Evolutionary conservation across 2,113 vertebrate genomes (phyloP), one percentile per base, ranked within the genome.

Genomic region (Paracanthobrama guichenoti): DNA sequence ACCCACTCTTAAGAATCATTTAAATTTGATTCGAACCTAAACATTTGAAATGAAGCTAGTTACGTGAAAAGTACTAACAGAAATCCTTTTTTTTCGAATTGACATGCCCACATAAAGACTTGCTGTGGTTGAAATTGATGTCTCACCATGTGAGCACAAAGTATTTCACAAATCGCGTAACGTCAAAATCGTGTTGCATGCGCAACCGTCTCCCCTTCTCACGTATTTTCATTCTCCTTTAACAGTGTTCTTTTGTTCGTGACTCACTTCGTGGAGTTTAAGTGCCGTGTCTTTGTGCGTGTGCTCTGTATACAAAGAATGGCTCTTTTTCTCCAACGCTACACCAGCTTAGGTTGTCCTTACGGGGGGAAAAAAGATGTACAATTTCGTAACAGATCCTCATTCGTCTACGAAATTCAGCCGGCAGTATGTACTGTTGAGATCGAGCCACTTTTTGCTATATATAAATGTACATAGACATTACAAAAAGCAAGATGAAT

Each of bases 191-290:
- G 22, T 12, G 73, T 62, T 85, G 82, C 86, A 87, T 84, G 86
- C 86, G 73, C 85, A 84, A 85, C 85, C 85, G 50, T 90, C 88
- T 89, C 90, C 85, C 86, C 80, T 72, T 79, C 24, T 69, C 75
- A 42, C 10, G 10, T 76, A 60, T 85, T 84, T 82, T 60, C 62
- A 28, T 84, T 69, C 39, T 57, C 77, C 86, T 89, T 89, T 84
- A 82, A 71, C 82, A 81, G 28, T 69, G 86, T 88, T 83, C 81
- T 84, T 9, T 31, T 85, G 90, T 83, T 90, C 79, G 83, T 90
- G 83, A 83, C 87, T 88, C 91, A 87, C 90, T 91, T 89, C 90
- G 87, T 91, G 89, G 89, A 83, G 90, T 90, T 84, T 26, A 42
- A 67, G 39, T 77, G 50, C 46, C 84, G 81, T 84, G 67, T 59